phyloP scores from a whole-genome alignment of 2,113 vertebrate species.

The Pomatostomus ruficeps region DNA sequence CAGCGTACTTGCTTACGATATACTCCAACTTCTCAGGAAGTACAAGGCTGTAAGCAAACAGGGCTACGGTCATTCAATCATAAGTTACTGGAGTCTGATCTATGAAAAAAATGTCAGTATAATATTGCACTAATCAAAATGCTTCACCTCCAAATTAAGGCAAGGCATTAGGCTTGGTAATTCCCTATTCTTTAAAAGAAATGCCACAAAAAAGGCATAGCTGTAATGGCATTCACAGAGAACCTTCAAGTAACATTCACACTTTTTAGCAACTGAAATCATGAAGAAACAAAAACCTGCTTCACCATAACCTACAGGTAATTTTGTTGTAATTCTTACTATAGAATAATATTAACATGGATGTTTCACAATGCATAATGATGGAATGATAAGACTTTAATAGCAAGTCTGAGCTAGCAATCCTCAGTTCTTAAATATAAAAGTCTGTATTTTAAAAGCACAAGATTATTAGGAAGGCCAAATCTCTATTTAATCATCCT shows the following conservation, averaged over 20 bases:
- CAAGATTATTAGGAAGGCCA: not conserved
- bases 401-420: not conserved
- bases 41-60: conserved; percentile 77
- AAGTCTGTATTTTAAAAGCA: not conserved
- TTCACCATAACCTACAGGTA: not conserved
- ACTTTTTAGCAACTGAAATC: not conserved
- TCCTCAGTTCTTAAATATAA: not conserved
- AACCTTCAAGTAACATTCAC: not conserved
- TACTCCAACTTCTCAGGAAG: conserved; percentile 94
- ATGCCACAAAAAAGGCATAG: not conserved
- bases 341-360: not conserved
- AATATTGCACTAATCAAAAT: not conserved
- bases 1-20: conserved; percentile 91
- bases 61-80: not conserved
- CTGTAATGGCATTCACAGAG: not conserved
- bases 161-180: not conserved
- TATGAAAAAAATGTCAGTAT: not conserved
- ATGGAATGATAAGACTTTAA: not conserved
- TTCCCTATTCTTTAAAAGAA: not conserved
- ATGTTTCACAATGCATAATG: not conserved
- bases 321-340: not conserved
- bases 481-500: not conserved
- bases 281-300: not conserved
- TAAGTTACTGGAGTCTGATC: not conserved
- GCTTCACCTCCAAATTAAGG: not conserved